Percentiles rank a stretch among this genome's conserved stretches.
phyloP scores from a whole-genome alignment of 35 echinoderm and acorn worm genomes.

The Diadema setosum region DNA sequence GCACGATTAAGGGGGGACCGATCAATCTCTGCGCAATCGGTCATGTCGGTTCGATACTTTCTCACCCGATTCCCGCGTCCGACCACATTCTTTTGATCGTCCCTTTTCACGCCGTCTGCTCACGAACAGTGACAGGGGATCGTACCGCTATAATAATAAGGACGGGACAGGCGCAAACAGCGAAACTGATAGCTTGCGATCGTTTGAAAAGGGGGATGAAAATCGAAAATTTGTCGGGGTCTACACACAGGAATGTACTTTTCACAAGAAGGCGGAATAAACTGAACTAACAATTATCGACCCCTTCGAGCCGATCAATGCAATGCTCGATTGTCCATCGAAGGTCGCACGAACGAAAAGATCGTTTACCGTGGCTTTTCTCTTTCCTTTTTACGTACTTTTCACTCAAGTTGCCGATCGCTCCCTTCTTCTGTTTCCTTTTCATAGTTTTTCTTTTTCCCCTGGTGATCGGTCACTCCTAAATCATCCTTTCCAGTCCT shows the following conservation, averaged over 20 bases:
- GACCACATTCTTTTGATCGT: background rate
- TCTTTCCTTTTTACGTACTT: background rate
- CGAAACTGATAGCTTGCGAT: too few species aligned
- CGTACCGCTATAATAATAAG: too few species aligned
- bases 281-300: slow-evolving; percentile 5
- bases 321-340: background rate
- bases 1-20: too few species aligned
- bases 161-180: too few species aligned
- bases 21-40: background rate
- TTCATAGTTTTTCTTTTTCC: background rate
- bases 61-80: background rate
- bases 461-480: background rate
- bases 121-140: too few species aligned
- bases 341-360: background rate
- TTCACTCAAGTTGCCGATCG: too few species aligned
- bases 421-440: background rate
- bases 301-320: background rate
- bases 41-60: background rate
- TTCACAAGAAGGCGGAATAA: background rate
- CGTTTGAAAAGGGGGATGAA: background rate
- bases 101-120: background rate
- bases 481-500: background rate
- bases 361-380: background rate
- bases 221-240: background rate
- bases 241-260: background rate